Percentiles rank a stretch among this genome's conserved stretches.
Evolutionary conservation across 2,113 vertebrate species (phyloP).

Genomic region (Urocolius indicus): DNA sequence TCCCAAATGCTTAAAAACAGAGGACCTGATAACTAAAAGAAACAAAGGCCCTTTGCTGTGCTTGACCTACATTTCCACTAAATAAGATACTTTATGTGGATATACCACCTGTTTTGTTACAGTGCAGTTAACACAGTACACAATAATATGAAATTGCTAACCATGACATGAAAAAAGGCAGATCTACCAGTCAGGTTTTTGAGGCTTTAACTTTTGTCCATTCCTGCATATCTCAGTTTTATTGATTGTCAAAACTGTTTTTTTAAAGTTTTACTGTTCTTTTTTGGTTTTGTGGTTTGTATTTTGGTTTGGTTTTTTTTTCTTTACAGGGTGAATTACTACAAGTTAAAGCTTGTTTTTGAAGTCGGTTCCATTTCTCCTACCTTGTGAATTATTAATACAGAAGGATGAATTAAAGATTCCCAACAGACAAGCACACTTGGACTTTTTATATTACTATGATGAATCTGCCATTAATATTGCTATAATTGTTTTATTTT

Average conservation of each 20-base stretch:
- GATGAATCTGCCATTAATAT: constrained; percentile 79
- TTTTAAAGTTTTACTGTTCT: background rate
- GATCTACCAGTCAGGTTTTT: constrained; percentile 8
- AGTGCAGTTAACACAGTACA: background rate
- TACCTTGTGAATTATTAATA: constrained; percentile 61
- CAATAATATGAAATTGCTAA: background rate
- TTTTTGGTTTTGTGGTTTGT: background rate
- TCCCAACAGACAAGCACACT: constrained; percentile 76
- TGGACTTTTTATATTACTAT: constrained; percentile 78
- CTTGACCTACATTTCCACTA: background rate
- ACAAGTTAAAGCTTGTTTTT: constrained; percentile 68
- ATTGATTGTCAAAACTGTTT: constrained; percentile 53
- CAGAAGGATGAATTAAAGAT: constrained; percentile 77
- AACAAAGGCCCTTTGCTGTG: background rate
- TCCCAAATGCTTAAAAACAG: background rate
- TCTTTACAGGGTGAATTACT: constrained; percentile 64
- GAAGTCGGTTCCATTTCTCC: constrained; percentile 50
- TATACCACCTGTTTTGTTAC: background rate
- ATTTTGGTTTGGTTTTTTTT: background rate
- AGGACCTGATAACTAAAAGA: background rate
- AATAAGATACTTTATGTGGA: background rate
- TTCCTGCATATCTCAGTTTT: constrained; percentile 1
- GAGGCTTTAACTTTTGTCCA: constrained; percentile 43
- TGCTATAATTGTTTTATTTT: constrained; percentile 81
- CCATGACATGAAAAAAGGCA: background rate